phyloP scores from a whole-genome alignment of 2,888 invertebrate species.

The Pantelozetes paolii region DNA sequence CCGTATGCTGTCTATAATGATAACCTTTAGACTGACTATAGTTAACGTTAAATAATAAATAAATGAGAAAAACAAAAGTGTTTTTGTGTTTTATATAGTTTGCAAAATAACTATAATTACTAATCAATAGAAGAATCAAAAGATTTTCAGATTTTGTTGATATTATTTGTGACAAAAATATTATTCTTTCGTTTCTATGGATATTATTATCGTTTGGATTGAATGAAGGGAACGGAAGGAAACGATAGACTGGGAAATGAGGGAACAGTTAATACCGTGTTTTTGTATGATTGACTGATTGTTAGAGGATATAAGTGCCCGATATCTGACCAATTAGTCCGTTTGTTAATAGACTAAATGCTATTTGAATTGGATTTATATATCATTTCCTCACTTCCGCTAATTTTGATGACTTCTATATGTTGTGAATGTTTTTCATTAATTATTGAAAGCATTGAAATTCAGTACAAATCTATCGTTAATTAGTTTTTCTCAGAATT shows the following conservation, averaged over 20 bases:
- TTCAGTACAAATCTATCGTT: not conserved
- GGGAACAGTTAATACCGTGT: not conserved
- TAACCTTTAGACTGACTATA: not conserved
- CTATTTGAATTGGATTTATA: not conserved
- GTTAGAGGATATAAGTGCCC: not conserved
- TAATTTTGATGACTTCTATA: not conserved
- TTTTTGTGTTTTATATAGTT: no score
- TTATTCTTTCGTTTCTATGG: not conserved
- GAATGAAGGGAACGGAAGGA: not conserved
- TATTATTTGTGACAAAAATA: no score
- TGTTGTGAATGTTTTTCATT: not conserved
- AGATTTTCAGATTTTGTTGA: no score
- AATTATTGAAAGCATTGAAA: not conserved
- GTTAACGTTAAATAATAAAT: not conserved
- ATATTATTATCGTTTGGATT: not conserved
- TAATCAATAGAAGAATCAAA: no score
- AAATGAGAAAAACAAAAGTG: no score
- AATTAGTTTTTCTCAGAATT: not conserved
- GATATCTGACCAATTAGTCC: not conserved
- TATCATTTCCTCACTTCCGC: no score
- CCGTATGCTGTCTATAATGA: not conserved
- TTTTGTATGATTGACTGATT: not conserved
- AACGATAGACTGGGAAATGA: not conserved
- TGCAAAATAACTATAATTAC: no score
- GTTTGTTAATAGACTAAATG: not conserved